A percentile compares a stretch with the other conserved stretches of the same genome.
These are phyloP conservation scores for Monopis laevigella DNA, from an alignment of 2,888 invertebrate species.

Conservation along the genomic window DNA sequence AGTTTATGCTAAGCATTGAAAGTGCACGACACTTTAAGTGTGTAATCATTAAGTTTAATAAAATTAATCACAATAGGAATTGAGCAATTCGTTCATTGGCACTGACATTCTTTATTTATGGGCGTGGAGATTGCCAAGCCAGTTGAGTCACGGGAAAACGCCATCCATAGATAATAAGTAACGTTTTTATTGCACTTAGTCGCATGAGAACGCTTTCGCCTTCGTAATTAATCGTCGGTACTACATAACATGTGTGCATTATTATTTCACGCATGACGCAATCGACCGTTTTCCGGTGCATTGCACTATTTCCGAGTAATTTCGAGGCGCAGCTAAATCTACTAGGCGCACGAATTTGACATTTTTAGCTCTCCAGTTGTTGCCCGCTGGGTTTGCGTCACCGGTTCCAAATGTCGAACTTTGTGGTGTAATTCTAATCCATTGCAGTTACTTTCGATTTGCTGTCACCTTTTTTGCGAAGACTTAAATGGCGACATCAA, in stretches of 20 bases:
- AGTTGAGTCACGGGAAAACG: constrained; percentile 5
- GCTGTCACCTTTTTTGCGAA: no score
- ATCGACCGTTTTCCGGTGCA: constrained; percentile 41
- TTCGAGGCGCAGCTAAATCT: background rate
- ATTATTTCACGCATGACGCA: constrained; percentile 41
- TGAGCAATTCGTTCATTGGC: background rate
- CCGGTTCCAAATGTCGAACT: constrained; percentile 37
- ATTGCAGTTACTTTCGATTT: no score
- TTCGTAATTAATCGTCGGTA: constrained; percentile 53
- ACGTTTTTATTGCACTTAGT: constrained; percentile 31
- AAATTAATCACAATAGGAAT: no score
- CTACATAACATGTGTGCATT: constrained; percentile 59
- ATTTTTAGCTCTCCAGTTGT: constrained; percentile 45
- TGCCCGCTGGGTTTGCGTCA: constrained; percentile 45
- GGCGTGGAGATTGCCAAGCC: constrained; percentile 2
- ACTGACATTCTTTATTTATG: constrained; percentile 1
- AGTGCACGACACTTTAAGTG: no score
- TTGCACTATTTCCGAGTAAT: constrained; percentile 26
- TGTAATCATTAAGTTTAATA: no score
- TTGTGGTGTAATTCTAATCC: constrained; percentile 1
- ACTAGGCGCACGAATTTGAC: constrained; percentile 49
- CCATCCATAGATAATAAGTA: constrained; percentile 31
- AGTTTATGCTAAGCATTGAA: no score
- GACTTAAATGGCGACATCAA: no score
- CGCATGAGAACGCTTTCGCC: constrained; percentile 57